Conservation (phyloP, 2,113 vertebrate genomes). For the Apeltes quadracus region DNA sequence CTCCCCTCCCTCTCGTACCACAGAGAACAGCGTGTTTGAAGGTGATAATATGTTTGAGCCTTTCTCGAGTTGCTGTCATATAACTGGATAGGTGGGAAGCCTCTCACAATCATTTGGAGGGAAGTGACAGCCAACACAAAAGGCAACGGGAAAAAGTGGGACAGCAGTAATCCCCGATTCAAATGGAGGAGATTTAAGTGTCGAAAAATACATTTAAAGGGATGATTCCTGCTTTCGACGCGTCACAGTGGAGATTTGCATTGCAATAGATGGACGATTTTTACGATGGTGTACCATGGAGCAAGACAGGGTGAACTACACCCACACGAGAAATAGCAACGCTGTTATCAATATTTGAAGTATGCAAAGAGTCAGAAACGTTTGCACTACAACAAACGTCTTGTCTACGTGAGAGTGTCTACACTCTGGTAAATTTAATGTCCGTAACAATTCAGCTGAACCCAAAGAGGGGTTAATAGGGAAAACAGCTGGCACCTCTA, state of each 20-base stretch:
- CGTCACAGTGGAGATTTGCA: constrained; percentile 11
- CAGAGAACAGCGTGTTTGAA: constrained; percentile 32
- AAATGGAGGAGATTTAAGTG: constrained; percentile 46
- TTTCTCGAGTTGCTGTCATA: constrained; percentile 31
- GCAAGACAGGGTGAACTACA: constrained; percentile 7
- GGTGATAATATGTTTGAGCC: constrained; percentile 44
- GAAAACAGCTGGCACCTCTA: too few species aligned
- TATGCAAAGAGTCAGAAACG: not conserved
- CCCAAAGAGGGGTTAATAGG: too few species aligned
- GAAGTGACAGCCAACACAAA: constrained; percentile 49
- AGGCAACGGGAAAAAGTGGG: constrained; percentile 50
- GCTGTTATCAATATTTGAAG: not conserved
- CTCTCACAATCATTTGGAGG: constrained; percentile 22
- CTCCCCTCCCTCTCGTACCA: not conserved
- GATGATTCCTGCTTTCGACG: constrained; percentile 27
- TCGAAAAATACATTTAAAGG: constrained; percentile 1
- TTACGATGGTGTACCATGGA: constrained; percentile 28
- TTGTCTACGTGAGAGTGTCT: not conserved
- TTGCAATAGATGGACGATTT: constrained; percentile 30
- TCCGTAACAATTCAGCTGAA: too few species aligned
- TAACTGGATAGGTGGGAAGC: constrained; percentile 25
- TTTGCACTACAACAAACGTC: too few species aligned
- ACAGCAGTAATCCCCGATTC: constrained; percentile 51
- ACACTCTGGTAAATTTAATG: too few species aligned
- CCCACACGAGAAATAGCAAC: not conserved